Base-by-base conservation (phyloP, 2,113 vertebrate species). In the Dicaeum eximium region DNA sequence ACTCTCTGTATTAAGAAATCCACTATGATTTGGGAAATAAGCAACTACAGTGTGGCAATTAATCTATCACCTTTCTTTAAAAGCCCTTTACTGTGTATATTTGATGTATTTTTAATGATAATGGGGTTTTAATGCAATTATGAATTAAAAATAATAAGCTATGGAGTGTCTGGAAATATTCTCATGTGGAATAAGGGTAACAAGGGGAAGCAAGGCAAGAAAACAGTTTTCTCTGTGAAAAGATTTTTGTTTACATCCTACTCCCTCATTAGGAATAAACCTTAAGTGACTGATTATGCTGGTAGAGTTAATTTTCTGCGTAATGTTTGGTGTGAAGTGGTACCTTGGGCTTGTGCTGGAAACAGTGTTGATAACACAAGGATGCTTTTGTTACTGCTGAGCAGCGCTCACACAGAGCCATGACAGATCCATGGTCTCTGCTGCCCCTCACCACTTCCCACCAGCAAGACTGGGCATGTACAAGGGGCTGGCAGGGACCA, bases 381-480 rank as follows among this genome's bases (percentile, higher is more conserved):
- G 10, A n/a, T 38, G 16, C 13, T 38, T 56, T 38, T 30, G 6
- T 18, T 78, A 15, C 5, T 61, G 25, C 22, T 42, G 31, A 56
- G 19, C 35, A 42, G 15, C 1, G 1, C 16, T 64, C 23, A 21
- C 22, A 25, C 14, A 65, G 33, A 45, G 28, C 16, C 6, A 6
- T 20, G 50, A 18, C 33, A 84, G 27, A n/a, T 2, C 16, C 9
- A 5, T 17, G 24, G 33, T n/a, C 37, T 44, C 60, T 65, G 44
- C 37, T 71, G 16, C 33, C 45, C 8, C 50, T 64, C 28, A 11
- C 9, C 23, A 23, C 33, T 25, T 42, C 16, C 9, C 13, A 71
- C 9, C 16, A 71, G 28, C 1, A 2, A n/a, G 16, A 16, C 0
- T n/a, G 57, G 33, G 13, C 2, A 9, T 21, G 23, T 23, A 17